Conservation (phyloP, 2,797 vertebrate species). For the Chlorospingus semifuscus region DNA sequence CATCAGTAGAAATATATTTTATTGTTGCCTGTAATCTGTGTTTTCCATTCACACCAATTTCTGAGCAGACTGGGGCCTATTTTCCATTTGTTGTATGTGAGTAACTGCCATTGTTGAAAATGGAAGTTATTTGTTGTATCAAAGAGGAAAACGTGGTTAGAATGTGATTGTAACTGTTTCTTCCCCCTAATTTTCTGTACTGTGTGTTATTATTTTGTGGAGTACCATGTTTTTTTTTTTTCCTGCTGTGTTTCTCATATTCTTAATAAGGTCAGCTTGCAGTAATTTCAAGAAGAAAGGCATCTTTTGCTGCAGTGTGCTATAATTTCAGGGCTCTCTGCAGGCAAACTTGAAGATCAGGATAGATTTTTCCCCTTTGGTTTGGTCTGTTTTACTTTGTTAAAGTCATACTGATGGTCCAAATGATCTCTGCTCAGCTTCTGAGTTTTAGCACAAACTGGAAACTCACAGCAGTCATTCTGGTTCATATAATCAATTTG, state of each 20-base stretch:
- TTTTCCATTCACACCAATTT: constrained; percentile 50
- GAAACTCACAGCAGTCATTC: background rate
- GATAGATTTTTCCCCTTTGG: background rate
- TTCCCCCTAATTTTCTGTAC: background rate
- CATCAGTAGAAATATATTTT: constrained; percentile 40
- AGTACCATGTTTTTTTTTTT: background rate
- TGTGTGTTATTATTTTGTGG: background rate
- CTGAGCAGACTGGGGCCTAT: background rate
- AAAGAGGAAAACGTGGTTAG: constrained; percentile 7
- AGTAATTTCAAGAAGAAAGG: constrained; percentile 16
- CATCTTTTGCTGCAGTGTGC: constrained; percentile 13
- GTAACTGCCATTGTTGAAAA: constrained; percentile 28
- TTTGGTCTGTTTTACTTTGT: constrained; percentile 41
- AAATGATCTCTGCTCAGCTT: background rate
- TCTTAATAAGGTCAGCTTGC: background rate
- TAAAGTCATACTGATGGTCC: background rate
- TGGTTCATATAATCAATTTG: background rate
- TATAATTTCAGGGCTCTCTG: constrained; percentile 32
- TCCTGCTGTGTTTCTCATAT: background rate
- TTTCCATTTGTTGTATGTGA: constrained; percentile 28
- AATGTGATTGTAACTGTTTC: background rate
- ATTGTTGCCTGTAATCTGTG: constrained; percentile 31
- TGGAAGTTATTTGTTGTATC: constrained; percentile 41
- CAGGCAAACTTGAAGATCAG: constrained; percentile 18
- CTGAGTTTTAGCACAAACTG: background rate